Evolutionary conservation across 2,888 invertebrate genomes (phyloP).

Genomic region (Acanthosepion pharaonis): DNA sequence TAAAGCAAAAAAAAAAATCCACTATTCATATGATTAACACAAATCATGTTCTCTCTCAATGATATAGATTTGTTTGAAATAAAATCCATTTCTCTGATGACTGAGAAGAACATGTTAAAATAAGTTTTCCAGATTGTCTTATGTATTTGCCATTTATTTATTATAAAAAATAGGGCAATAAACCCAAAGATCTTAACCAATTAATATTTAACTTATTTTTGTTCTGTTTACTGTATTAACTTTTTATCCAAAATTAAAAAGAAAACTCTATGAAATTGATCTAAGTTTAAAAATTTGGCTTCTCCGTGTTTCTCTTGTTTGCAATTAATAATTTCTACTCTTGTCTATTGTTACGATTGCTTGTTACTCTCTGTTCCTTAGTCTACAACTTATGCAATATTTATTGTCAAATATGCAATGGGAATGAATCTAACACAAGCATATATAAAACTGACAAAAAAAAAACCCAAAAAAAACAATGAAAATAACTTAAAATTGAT

Average conservation of each 20-base stretch:
- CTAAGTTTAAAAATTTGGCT: neutral
- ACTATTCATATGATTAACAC: too few species aligned
- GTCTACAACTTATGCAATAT: neutral
- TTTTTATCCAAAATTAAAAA: neutral
- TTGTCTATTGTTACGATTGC: neutral
- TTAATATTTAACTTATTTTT: neutral
- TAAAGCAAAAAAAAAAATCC: too few species aligned
- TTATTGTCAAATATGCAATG: neutral
- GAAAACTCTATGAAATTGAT: neutral
- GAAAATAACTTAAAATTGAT: neutral
- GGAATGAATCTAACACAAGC: conserved; percentile 24
- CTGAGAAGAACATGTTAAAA: too few species aligned
- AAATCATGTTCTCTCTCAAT: too few species aligned
- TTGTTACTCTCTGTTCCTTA: neutral
- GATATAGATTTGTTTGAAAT: too few species aligned
- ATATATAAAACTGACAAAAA: neutral
- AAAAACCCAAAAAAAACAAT: neutral
- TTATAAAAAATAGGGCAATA: neutral
- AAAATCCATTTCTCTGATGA: too few species aligned
- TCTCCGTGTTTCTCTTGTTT: neutral
- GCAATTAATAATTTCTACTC: neutral
- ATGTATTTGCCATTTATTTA: neutral
- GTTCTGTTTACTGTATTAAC: neutral
- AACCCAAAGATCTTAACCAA: neutral
- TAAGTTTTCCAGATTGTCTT: neutral